Conservation (phyloP, 2,888 invertebrate genomes). For the Apodemia arnacis region DNA sequence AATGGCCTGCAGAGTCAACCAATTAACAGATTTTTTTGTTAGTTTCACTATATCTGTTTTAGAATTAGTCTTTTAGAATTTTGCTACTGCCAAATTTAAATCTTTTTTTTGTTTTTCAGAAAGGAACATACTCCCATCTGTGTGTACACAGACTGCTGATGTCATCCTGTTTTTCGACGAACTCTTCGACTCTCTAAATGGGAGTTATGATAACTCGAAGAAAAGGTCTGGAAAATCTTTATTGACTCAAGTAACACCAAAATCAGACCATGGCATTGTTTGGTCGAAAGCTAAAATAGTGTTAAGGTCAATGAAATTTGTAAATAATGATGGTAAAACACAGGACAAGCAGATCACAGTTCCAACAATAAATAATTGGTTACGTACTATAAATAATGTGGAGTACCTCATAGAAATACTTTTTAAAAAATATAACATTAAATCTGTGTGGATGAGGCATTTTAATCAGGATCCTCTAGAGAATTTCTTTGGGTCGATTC, state of each 20-base stretch:
- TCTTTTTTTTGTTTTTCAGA: constrained; percentile 58
- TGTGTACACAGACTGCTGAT: constrained; percentile 76
- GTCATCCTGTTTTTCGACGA: constrained; percentile 77
- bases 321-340: constrained; percentile 3
- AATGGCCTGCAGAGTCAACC: no score
- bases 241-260: constrained; percentile 59
- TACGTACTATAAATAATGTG: constrained; percentile 24
- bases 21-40: no score
- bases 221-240: constrained; percentile 63
- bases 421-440: constrained; percentile 18
- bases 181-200: constrained; percentile 73
- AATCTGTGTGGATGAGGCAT: constrained; percentile 16
- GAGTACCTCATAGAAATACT: constrained; percentile 13
- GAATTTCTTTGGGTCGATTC: constrained; percentile 29
- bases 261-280: constrained; percentile 8
- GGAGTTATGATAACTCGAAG: constrained; percentile 65
- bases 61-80: no score
- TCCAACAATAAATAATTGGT: constrained; percentile 36
- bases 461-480: constrained; percentile 31
- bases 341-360: constrained; percentile 17
- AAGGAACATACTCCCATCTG: constrained; percentile 65
- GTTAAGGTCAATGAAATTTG: constrained; percentile 39
- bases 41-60: no score
- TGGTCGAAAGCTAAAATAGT: constrained; percentile 30
- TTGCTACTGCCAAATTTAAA: no score